Evolutionary conservation across 2,797 vertebrate genomes (phyloP).

Genomic region (Rhinatrema bivittatum): DNA sequence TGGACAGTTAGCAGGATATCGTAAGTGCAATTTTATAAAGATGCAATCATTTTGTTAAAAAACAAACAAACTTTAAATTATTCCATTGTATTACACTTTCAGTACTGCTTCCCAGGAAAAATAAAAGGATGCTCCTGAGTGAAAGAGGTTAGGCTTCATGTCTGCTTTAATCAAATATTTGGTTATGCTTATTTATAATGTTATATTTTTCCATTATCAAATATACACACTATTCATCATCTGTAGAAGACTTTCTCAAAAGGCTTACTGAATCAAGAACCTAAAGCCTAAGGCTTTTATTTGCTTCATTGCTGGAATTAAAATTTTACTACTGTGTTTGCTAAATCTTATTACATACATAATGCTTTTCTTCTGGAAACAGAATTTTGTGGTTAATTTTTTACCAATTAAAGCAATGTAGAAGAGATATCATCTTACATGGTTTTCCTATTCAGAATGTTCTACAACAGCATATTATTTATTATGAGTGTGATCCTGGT

Average conservation of each 20-base stretch:
- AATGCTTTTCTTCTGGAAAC: slow-evolving; percentile 1
- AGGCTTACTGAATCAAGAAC: no score
- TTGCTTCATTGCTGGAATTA: no score
- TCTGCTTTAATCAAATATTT: neutral
- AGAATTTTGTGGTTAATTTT: slow-evolving; percentile 8
- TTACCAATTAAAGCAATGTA: neutral
- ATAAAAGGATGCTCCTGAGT: neutral
- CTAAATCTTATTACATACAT: slow-evolving; percentile 15
- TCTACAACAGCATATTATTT: slow-evolving; percentile 12
- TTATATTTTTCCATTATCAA: neutral
- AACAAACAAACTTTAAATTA: no score
- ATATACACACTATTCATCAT: no score
- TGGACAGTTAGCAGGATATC: no score
- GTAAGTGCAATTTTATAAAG: no score
- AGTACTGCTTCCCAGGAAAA: neutral
- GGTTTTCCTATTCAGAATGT: slow-evolving; percentile 14
- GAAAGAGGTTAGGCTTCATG: neutral
- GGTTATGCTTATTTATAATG: slow-evolving; percentile 1
- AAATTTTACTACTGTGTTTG: neutral
- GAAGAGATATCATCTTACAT: neutral
- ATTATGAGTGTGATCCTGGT: slow-evolving; percentile 22
- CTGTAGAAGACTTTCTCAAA: no score
- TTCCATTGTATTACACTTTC: neutral
- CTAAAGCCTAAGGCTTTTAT: no score
- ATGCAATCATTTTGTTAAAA: no score